phyloP scores from a whole-genome alignment of 2,113 vertebrate genomes.

The Gavialis gangeticus region DNA sequence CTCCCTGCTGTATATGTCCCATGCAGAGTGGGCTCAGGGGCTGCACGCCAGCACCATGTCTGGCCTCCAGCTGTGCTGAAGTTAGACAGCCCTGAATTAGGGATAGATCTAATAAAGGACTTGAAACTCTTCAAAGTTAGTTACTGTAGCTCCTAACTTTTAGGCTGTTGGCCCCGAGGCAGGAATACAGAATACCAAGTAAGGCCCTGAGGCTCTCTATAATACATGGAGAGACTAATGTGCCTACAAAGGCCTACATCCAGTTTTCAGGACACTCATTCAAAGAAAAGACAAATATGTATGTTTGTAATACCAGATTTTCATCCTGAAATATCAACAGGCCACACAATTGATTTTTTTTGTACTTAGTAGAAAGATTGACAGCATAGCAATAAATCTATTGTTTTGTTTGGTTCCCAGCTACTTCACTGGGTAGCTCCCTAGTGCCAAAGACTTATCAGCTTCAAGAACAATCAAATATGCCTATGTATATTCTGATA shows the following conservation, averaged over 20 bases:
- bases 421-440: not conserved
- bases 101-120: too few relatives aligned
- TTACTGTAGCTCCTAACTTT: too few relatives aligned
- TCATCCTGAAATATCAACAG: constrained; percentile 11
- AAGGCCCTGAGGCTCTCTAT: too few relatives aligned
- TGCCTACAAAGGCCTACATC: not conserved
- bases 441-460: not conserved
- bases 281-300: not conserved
- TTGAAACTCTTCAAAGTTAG: too few relatives aligned
- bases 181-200: too few relatives aligned
- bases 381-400: not conserved
- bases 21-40: too few relatives aligned
- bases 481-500: not conserved
- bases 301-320: not conserved
- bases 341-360: not conserved
- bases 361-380: not conserved
- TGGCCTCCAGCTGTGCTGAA: too few relatives aligned
- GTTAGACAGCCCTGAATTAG: too few relatives aligned
- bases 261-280: not conserved
- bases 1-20: too few relatives aligned
- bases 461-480: not conserved
- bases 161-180: too few relatives aligned
- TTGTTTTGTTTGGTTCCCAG: not conserved
- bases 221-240: too few relatives aligned
- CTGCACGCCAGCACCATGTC: too few relatives aligned